Base-by-base conservation (phyloP, 2,797 vertebrate genomes). In the Thaleichthys pacificus region DNA sequence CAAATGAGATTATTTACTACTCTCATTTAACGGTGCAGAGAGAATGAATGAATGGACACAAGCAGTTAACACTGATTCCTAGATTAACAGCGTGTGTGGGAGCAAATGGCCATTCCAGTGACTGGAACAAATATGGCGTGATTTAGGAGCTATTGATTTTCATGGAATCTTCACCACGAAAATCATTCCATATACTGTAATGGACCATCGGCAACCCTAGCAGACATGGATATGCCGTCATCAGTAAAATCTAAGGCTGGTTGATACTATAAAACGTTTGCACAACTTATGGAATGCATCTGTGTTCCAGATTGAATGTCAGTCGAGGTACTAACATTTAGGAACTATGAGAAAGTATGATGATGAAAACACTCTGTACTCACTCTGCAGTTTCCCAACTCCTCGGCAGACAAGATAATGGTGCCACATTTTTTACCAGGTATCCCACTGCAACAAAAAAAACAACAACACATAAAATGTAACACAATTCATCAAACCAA, bases 311-410 rank as follows among this genome's bases (percentile, higher is more conserved):
- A 42, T 12, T 11, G 38, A 42, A 42, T 42, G 38, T 11, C 11
- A 12, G 11, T 42, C 38, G 3, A 12, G 11, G 38, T 7, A 42
- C 38, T 11, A 42, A 42, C 38, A 11, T 42, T 42, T 12, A 14
- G 9, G 42, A 47, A 3, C 42, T 11, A 47, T 38, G 11, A 12
- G 42, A 8, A 47, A 47, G 14, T 8, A 47, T 8, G 12, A 12
- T 47, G 12, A 47, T 47, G 42, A 47, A 47, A 47, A 47, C 42
- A 47, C 42, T 56, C 42, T 81, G 47, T 47, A 94, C 96, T 96
- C 89, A 98, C 97, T 91, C 97, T 88, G 81, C 97, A 98, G 90
- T 97, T 97, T 78, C 96, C 95, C 78, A 98, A 82, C 89, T 98
- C 97, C 85, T 98, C 97, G 0, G 93, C 97, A 0, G 96, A 94